These are phyloP conservation scores for Sinonovacula constricta DNA, from an alignment of 1,140 invertebrate genomes.

Conservation along the genomic window DNA sequence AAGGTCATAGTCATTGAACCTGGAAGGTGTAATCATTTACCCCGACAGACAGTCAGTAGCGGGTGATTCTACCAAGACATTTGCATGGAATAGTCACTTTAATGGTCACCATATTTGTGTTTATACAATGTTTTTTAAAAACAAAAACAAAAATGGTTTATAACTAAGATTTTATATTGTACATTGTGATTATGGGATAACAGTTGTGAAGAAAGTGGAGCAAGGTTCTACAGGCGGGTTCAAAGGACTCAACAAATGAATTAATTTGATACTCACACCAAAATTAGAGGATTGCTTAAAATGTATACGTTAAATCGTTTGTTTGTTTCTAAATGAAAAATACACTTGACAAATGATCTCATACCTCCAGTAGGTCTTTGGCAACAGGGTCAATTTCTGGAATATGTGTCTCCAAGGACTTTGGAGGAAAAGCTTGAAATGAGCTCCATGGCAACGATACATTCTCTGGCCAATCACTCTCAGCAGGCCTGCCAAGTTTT, in stretches of 20 bases:
- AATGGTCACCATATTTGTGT: too few relatives aligned
- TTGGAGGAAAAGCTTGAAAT: slow-evolving; percentile 66
- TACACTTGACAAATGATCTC: slow-evolving; percentile 2
- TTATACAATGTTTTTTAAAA: too few relatives aligned
- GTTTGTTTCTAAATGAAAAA: not conserved
- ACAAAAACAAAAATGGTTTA: too few relatives aligned
- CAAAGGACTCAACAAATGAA: not conserved
- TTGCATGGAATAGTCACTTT: too few relatives aligned
- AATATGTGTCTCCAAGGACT: slow-evolving; percentile 83
- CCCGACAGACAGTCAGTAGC: too few relatives aligned
- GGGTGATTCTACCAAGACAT: too few relatives aligned
- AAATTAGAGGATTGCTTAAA: not conserved
- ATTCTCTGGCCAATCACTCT: slow-evolving; percentile 76
- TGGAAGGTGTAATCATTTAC: too few relatives aligned
- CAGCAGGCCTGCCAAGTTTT: slow-evolving; percentile 64
- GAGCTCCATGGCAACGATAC: slow-evolving; percentile 94
- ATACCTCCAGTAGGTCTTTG: slow-evolving; percentile 90
- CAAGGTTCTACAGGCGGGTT: too few relatives aligned
- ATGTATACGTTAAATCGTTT: not conserved
- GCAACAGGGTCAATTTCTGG: slow-evolving; percentile 95
- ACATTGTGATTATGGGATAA: too few relatives aligned
- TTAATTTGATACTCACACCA: not conserved
- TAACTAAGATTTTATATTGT: too few relatives aligned
- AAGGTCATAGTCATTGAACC: too few relatives aligned
- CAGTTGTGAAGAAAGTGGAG: too few relatives aligned